Conservation (phyloP, 1,140 invertebrate genomes). For the Caenorhabditis remanei region DNA sequence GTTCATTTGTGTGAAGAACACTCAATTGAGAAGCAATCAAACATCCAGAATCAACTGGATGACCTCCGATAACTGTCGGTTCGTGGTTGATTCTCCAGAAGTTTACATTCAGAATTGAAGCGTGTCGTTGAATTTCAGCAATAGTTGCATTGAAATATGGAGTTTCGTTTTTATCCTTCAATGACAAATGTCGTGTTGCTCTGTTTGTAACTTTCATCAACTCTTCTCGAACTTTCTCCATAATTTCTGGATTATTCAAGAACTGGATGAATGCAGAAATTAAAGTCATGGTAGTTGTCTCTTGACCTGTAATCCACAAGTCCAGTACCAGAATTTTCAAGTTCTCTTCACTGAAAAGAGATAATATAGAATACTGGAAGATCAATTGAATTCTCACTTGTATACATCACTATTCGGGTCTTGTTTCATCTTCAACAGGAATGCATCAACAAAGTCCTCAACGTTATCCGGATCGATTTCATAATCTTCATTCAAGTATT, state of each 20-base stretch:
- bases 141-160: constrained; percentile 57
- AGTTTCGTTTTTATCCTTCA: constrained; percentile 36
- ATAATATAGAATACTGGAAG: background rate
- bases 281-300: constrained; percentile 71
- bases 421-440: constrained; percentile 21
- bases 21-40: constrained; percentile 3
- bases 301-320: constrained; percentile 65
- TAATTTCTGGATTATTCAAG: constrained; percentile 59
- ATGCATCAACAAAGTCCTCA: constrained; percentile 3
- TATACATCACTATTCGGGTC: constrained; percentile 64
- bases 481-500: constrained; percentile 77
- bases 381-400: constrained; percentile 67
- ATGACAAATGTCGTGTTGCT: constrained; percentile 6
- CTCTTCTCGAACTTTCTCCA: constrained; percentile 46
- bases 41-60: constrained; percentile 13
- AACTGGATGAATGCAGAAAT: constrained; percentile 62
- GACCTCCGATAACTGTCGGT: background rate
- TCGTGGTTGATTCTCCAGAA: constrained; percentile 40
- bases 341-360: constrained; percentile 45
- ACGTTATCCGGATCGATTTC: background rate
- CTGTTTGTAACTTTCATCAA: constrained; percentile 37
- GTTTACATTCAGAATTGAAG: constrained; percentile 63
- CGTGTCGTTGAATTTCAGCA: constrained; percentile 62
- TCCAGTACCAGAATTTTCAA: constrained; percentile 54
- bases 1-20: background rate